Evolutionary conservation across 2,888 invertebrate genomes (phyloP).

Genomic region (Aleiodes testaceus): DNA sequence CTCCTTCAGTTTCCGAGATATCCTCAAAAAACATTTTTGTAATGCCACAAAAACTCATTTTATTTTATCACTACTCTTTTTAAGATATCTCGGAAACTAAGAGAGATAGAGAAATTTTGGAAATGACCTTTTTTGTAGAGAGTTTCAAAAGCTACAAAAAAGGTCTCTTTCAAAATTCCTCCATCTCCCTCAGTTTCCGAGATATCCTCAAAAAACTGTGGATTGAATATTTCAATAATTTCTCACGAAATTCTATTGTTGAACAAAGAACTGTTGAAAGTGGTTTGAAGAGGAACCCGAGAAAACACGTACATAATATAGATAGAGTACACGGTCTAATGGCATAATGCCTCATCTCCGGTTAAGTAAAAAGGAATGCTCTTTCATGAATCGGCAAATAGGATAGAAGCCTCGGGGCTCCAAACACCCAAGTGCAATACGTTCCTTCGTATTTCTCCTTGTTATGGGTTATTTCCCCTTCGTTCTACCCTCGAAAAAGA

Average conservation of each 20-base stretch:
- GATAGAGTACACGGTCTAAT: conserved; percentile 24
- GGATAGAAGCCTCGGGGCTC: conserved; percentile 6
- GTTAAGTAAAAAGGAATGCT: conserved; percentile 26
- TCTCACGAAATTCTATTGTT: conserved; percentile 7
- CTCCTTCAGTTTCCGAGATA: background rate
- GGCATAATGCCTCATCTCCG: conserved; percentile 33
- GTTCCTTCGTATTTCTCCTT: conserved; percentile 17
- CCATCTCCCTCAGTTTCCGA: too few species aligned
- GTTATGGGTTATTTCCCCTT: conserved; percentile 29
- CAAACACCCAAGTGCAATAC: background rate
- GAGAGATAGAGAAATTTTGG: too few species aligned
- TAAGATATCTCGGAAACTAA: too few species aligned
- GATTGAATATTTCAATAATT: too few species aligned
- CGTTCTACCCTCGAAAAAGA: conserved; percentile 26
- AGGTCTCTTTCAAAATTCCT: too few species aligned
- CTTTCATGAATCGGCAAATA: conserved; percentile 28
- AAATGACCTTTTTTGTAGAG: too few species aligned
- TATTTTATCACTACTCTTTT: too few species aligned
- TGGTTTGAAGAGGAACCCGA: background rate
- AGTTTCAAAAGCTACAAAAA: too few species aligned
- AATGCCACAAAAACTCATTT: too few species aligned
- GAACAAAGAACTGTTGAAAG: conserved; percentile 28
- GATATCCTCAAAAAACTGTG: too few species aligned
- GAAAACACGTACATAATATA: background rate
- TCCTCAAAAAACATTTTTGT: background rate